Percentiles rank a stretch among this genome's conserved stretches.
These are phyloP conservation scores for Tenthredo livida DNA, from an alignment of 2,888 invertebrate species.

Conservation along the genomic window DNA sequence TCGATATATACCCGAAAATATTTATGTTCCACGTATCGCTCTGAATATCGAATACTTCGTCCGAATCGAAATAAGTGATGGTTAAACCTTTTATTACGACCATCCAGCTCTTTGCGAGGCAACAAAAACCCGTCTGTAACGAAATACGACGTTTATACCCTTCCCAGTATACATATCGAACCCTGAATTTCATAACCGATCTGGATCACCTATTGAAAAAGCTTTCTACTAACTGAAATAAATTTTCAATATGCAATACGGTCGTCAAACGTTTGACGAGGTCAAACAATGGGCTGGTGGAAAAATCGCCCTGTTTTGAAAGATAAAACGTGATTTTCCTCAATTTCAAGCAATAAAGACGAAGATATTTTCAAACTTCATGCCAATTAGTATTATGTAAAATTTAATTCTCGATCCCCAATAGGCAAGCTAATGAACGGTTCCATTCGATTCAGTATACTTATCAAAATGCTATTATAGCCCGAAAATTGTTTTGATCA, in stretches of 20 bases:
- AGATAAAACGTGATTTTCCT: background rate
- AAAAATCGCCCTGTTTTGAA: background rate
- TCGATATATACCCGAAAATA: background rate
- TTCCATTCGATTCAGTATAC: background rate
- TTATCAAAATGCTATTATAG: background rate
- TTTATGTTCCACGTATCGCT: slow-evolving; percentile 6
- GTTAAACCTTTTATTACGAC: slow-evolving; percentile 30
- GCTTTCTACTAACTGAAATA: slow-evolving; percentile 22
- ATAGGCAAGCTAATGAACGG: background rate
- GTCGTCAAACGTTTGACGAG: background rate
- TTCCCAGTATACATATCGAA: background rate
- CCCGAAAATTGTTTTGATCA: background rate
- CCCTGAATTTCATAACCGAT: slow-evolving; percentile 29
- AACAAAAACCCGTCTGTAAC: slow-evolving; percentile 22
- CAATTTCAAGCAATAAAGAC: background rate
- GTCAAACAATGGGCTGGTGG: background rate
- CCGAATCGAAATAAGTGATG: slow-evolving; percentile 27
- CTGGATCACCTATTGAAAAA: slow-evolving; percentile 29
- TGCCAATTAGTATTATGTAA: background rate
- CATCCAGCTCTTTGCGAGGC: background rate
- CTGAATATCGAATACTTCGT: slow-evolving; percentile 2
- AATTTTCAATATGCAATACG: slow-evolving; percentile 4
- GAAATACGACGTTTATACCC: slow-evolving; percentile 12
- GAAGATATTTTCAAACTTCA: background rate
- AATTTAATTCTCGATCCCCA: background rate